Base-by-base conservation (phyloP, 1,140 invertebrate genomes). In the Nebria ingens region DNA sequence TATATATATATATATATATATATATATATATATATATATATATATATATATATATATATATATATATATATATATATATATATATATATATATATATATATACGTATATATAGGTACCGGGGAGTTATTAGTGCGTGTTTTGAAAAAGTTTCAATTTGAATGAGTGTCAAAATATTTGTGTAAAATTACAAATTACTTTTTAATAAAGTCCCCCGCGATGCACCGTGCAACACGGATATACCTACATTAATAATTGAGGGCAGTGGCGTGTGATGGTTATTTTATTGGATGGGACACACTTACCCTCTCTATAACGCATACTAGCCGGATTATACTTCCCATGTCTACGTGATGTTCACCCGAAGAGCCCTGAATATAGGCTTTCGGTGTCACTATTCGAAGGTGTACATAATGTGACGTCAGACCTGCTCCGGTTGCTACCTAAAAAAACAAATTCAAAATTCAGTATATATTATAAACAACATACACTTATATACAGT, bases 271-370 rank as follows among this genome's bases (percentile, higher is more conserved):
- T n/a, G n/a, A n/a, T n/a, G n/a, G n/a, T n/a, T n/a, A n/a, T n/a
- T n/a, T n/a, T n/a, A n/a, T n/a, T n/a, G n/a, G n/a, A n/a, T n/a
- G n/a, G n/a, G n/a, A n/a, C n/a, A n/a, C n/a, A n/a, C n/a, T n/a
- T 72, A 91, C 88, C 81, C 90, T 89, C 71, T 91, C 87, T 69
- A 91, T 89, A 67, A 91, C 86, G 75, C 88, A 91, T 63, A 90
- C 86, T 62, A 91, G 82, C 71, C 84, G 88, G 72, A 91, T 90
- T 64, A 87, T 86, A 70, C 86, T 88, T 58, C 87, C 87, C 62
- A 87, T 81, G 64, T 91, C 87, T 49, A 90, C 87, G 71, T 90
- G 87, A 65, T 89, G 84, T 62, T 91, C 88, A 23, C 84, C 86
- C n/a, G 22, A 29, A 58, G 83, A 87, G 34, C 83, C 83, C 62